These are phyloP conservation scores for Bombyx huttoni DNA, from an alignment of 2,888 invertebrate species.

Conservation along the genomic window DNA sequence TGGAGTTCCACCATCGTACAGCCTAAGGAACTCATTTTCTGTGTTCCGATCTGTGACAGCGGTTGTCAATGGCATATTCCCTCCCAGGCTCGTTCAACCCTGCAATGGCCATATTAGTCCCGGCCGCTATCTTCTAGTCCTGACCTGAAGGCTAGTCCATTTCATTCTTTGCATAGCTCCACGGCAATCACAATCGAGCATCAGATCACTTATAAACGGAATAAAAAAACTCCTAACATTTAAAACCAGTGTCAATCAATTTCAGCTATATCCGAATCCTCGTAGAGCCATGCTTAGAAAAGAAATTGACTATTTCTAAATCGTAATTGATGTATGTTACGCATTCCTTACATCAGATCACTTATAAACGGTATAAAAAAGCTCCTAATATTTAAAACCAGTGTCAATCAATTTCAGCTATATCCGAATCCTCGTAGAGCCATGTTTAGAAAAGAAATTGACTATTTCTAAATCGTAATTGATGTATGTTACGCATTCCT, in stretches of 20 bases:
- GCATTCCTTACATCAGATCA: slow-evolving; percentile 41
- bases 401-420: too few relatives aligned
- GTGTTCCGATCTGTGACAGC: too few relatives aligned
- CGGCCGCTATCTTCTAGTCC: not conserved
- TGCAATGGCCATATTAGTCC: not conserved
- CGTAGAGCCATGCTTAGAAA: slow-evolving; percentile 10
- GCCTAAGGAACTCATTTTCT: too few relatives aligned
- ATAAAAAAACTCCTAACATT: too few relatives aligned
- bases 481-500: slow-evolving; percentile 52
- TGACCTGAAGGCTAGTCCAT: slow-evolving; percentile 8
- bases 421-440: slow-evolving; percentile 5
- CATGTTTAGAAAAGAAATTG: slow-evolving; percentile 6
- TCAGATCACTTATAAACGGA: slow-evolving; percentile 1
- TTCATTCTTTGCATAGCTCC: slow-evolving; percentile 9
- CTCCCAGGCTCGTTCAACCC: not conserved
- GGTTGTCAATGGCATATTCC: not conserved
- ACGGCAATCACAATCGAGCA: not conserved
- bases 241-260: too few relatives aligned
- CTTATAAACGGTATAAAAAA: too few relatives aligned
- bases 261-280: too few relatives aligned
- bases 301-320: slow-evolving; percentile 15
- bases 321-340: slow-evolving; percentile 53
- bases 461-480: slow-evolving; percentile 30
- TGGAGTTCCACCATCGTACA: too few relatives aligned
- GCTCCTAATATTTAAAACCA: too few relatives aligned